Evolutionary conservation across 1,140 invertebrate genomes (phyloP).

Genomic region (Calliopsis andreniformis): DNA sequence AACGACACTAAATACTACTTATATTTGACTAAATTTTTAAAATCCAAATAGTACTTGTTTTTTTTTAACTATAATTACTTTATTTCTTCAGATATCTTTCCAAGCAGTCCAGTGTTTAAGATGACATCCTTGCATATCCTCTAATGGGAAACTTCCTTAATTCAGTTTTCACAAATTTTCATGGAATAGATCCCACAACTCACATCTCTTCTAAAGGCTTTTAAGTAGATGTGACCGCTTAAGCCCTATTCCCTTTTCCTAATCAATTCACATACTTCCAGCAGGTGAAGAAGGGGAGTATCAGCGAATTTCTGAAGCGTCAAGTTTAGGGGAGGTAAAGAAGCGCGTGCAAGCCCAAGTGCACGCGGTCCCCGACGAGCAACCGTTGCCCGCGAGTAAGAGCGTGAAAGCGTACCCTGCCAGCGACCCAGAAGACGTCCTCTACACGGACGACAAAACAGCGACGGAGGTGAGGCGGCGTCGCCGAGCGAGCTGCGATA

Average conservation of each 20-base stretch:
- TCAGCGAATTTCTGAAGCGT: slow-evolving; percentile 84
- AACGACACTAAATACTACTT: too few relatives aligned
- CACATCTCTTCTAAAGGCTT: too few relatives aligned
- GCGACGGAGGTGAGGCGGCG: slow-evolving; percentile 63
- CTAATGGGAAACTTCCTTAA: too few relatives aligned
- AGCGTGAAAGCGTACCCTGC: slow-evolving; percentile 82
- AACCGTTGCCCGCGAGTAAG: slow-evolving; percentile 57
- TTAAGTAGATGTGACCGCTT: too few relatives aligned
- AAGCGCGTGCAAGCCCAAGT: slow-evolving; percentile 83
- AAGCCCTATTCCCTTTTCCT: background rate
- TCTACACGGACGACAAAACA: slow-evolving; percentile 77
- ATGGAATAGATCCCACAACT: too few relatives aligned
- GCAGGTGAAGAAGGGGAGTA: slow-evolving; percentile 83
- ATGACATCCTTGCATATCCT: too few relatives aligned
- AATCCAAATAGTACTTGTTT: too few relatives aligned
- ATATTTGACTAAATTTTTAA: too few relatives aligned
- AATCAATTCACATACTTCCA: slow-evolving; percentile 46
- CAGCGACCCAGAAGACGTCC: slow-evolving; percentile 85
- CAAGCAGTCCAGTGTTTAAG: too few relatives aligned
- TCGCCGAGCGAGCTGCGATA: slow-evolving; percentile 78
- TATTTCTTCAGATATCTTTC: too few relatives aligned
- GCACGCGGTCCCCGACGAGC: slow-evolving; percentile 77
- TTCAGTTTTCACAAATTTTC: too few relatives aligned
- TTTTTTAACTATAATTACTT: too few relatives aligned
- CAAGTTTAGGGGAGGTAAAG: slow-evolving; percentile 76